phyloP scores from a whole-genome alignment of 2,888 invertebrate species.

The Malthinus flaveolus region DNA sequence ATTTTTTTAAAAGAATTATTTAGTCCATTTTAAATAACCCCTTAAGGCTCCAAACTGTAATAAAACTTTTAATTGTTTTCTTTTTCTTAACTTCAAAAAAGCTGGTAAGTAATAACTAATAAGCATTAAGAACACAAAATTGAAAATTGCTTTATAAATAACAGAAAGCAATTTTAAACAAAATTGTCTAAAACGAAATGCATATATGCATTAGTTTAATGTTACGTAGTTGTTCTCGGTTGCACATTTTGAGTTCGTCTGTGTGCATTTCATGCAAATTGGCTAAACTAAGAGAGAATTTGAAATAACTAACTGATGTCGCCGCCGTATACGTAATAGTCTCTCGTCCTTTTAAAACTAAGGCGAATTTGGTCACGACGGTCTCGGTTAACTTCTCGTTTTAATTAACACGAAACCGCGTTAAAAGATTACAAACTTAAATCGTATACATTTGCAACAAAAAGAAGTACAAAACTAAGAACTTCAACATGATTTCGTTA shows the following conservation, averaged over 20 bases:
- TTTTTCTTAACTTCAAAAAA: too few species aligned
- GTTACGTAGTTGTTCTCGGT: conserved; percentile 9
- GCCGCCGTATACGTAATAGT: neutral
- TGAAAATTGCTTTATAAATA: too few species aligned
- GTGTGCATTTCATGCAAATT: conserved; percentile 23
- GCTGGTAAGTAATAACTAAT: neutral
- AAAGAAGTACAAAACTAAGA: conserved; percentile 9
- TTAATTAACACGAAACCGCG: conserved; percentile 27
- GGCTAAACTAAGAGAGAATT: neutral
- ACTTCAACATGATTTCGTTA: too few species aligned
- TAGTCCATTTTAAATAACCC: conserved; percentile 7
- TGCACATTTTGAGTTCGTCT: conserved; percentile 19
- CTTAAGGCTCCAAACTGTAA: too few species aligned
- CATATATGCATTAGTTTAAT: conserved; percentile 16
- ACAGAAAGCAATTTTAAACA: too few species aligned
- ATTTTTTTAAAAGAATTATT: conserved; percentile 13
- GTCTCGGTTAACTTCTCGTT: conserved; percentile 24
- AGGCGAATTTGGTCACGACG: conserved; percentile 23
- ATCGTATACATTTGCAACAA: conserved; percentile 2
- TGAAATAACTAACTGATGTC: too few species aligned
- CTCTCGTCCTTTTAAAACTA: conserved; percentile 1
- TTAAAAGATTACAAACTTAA: conserved; percentile 19
- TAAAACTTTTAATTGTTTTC: too few species aligned
- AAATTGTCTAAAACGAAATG: neutral
- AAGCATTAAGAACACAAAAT: too few species aligned